Percentiles rank a stretch among this genome's conserved stretches.
Conservation (phyloP, 2,797 vertebrate species). For the Sylvilagus floridanus region DNA sequence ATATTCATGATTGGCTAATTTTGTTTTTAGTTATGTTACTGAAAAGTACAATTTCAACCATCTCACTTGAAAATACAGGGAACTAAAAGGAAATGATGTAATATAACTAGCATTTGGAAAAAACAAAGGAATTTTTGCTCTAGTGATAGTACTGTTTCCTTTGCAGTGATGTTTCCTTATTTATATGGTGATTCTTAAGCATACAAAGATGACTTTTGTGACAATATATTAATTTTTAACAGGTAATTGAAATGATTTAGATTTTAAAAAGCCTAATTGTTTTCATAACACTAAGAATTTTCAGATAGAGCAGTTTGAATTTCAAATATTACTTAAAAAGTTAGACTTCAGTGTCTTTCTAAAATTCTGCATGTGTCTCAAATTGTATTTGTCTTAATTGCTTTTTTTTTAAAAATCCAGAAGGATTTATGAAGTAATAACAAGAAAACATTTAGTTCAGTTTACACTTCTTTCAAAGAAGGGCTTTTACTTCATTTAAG, state of each 20-base stretch:
- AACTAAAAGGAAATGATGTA: constrained; percentile 65
- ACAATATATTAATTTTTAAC: constrained; percentile 27
- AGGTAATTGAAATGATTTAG: not conserved
- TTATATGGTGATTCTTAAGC: not conserved
- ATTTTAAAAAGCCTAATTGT: not conserved
- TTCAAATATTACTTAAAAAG: not conserved
- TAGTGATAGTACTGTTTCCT: constrained; percentile 1
- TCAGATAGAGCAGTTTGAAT: not conserved
- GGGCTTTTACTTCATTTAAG: not conserved
- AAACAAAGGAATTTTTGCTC: constrained; percentile 12
- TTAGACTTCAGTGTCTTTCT: not conserved
- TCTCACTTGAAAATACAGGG: constrained; percentile 17
- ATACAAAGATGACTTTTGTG: not conserved
- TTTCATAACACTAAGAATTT: constrained; percentile 36
- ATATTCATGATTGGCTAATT: constrained; percentile 9
- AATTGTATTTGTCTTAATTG: constrained; percentile 20
- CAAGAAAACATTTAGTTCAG: not conserved
- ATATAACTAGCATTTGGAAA: constrained; percentile 19
- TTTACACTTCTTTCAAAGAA: not conserved
- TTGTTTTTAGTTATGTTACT: constrained; percentile 40
- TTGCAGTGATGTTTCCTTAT: constrained; percentile 23
- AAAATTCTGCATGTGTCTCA: not conserved
- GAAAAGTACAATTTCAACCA: constrained; percentile 11
- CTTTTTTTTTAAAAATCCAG: not conserved
- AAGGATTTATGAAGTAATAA: not conserved